Evolutionary conservation across 2,113 vertebrate genomes (phyloP).

Genomic region (Madoqua kirkii): DNA sequence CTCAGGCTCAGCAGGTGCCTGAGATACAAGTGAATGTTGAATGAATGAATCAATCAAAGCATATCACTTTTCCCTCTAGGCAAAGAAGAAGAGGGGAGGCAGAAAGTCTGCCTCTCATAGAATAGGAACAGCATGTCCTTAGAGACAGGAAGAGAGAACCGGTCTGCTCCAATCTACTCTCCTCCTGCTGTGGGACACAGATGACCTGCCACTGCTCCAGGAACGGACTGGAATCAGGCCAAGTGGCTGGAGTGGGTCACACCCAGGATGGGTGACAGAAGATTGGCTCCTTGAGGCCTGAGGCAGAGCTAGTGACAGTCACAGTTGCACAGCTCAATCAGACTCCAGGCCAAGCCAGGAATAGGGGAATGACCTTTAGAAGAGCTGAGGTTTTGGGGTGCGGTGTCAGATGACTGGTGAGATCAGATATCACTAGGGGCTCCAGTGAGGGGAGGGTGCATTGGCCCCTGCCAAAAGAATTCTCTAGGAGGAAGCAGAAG

Average conservation of each 20-base stretch:
- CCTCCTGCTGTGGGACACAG: neutral
- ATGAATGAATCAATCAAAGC: neutral
- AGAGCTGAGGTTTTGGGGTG: conserved; percentile 69
- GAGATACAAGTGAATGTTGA: neutral
- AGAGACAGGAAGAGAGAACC: neutral
- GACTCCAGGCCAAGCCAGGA: conserved; percentile 62
- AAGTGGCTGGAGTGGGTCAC: neutral
- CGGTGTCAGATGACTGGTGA: conserved; percentile 44
- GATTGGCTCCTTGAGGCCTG: conserved; percentile 33
- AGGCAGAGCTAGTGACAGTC: conserved; percentile 52
- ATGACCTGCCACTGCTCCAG: neutral
- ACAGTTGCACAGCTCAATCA: conserved; percentile 64
- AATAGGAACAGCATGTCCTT: conserved; percentile 34
- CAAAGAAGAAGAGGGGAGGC: neutral
- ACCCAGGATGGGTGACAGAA: conserved; percentile 45
- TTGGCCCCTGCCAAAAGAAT: neutral
- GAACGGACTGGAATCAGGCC: conserved; percentile 35
- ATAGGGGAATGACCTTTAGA: conserved; percentile 74
- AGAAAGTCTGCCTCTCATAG: neutral
- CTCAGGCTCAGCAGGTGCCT: neutral
- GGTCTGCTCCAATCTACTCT: neutral
- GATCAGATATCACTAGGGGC: conserved; percentile 54
- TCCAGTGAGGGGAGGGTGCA: neutral
- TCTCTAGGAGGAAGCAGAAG: neutral
- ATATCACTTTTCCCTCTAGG: neutral